These are phyloP conservation scores for Myrmecobius fasciatus DNA, from an alignment of 2,113 vertebrate genomes.

Conservation along the genomic window DNA sequence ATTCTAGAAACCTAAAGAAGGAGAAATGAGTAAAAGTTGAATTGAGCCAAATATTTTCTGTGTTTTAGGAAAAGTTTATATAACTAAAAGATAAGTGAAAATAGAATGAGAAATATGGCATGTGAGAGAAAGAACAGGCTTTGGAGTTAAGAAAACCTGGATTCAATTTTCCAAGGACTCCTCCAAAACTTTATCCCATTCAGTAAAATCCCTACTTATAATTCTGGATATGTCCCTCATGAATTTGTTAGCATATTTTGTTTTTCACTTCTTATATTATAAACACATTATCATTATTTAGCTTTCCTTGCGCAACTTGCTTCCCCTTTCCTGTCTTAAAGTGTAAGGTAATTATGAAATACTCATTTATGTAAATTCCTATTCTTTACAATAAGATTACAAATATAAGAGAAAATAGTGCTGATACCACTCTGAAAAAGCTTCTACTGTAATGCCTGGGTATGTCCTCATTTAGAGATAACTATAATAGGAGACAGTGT, in stretches of 20 bases:
- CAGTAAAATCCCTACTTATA: background rate
- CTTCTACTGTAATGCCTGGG: background rate
- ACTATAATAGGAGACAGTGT: background rate
- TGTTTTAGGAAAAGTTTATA: background rate
- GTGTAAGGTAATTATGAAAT: background rate
- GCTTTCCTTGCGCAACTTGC: background rate
- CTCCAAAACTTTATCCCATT: background rate
- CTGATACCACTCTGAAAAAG: background rate
- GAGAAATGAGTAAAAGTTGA: background rate
- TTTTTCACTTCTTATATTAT: background rate
- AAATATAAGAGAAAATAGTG: background rate
- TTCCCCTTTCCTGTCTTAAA: background rate
- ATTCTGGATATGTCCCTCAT: background rate
- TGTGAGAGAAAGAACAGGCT: background rate
- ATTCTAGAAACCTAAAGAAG: background rate
- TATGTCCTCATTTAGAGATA: background rate
- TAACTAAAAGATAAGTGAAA: background rate
- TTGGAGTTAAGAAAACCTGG: background rate
- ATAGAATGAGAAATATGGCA: background rate
- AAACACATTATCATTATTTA: background rate
- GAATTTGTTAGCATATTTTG: background rate
- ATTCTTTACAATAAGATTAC: background rate
- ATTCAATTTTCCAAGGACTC: background rate
- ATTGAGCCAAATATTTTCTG: background rate
- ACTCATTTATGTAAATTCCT: background rate